Conservation (phyloP, 2,888 invertebrate genomes). For the Leucozona laternaria region DNA sequence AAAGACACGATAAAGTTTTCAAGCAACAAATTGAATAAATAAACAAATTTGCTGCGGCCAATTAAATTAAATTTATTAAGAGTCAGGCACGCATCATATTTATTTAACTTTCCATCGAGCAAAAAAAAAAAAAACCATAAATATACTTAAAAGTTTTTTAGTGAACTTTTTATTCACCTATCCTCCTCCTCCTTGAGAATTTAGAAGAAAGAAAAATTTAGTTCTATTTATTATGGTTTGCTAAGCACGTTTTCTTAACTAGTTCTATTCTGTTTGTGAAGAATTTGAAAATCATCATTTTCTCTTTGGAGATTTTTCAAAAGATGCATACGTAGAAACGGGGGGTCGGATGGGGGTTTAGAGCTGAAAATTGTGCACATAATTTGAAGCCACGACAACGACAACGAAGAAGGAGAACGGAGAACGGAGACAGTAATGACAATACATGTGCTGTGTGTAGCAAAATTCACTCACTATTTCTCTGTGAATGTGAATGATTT, state of each 20-base stretch:
- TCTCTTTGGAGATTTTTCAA: slow-evolving; percentile 1
- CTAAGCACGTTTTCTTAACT: slow-evolving; percentile 55
- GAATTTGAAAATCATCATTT: slow-evolving; percentile 38
- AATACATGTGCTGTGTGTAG: not conserved
- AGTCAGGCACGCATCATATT: slow-evolving; percentile 19
- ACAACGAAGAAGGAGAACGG: not conserved
- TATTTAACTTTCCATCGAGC: not conserved
- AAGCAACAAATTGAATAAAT: slow-evolving; percentile 26
- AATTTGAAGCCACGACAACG: slow-evolving; percentile 20
- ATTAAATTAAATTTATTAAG: slow-evolving; percentile 34
- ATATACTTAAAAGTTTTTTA: not conserved
- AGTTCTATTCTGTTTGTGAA: slow-evolving; percentile 44
- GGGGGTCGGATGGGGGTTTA: not conserved
- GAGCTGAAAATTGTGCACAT: slow-evolving; percentile 22
- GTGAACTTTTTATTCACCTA: not conserved
- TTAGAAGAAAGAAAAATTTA: slow-evolving; percentile 47
- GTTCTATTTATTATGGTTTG: slow-evolving; percentile 58
- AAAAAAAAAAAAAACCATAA: not conserved
- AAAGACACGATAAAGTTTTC: not conserved
- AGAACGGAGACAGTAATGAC: slow-evolving; percentile 11
- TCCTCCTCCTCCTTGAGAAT: not conserved
- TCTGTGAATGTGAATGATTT: slow-evolving; percentile 21
- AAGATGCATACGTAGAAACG: too few relatives aligned
- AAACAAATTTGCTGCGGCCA: slow-evolving; percentile 15
- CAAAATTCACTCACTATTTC: not conserved